Conservation (phyloP, 1,140 invertebrate species). For the Procambarus virginalis region DNA sequence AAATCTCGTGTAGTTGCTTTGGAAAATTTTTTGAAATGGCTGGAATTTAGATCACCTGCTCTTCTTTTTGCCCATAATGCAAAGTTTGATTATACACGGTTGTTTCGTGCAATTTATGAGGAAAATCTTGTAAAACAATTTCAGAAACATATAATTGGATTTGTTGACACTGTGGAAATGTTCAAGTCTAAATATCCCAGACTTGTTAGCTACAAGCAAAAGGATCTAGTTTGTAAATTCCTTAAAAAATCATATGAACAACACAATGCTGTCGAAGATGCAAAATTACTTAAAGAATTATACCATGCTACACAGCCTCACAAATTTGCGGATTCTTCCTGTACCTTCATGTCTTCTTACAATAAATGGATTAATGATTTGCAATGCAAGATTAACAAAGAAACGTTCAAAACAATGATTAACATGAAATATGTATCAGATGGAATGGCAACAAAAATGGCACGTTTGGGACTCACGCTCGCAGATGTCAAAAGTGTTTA, state of each 20-base stretch:
- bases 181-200: not conserved
- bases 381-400: not conserved
- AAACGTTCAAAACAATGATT: not conserved
- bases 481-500: not conserved
- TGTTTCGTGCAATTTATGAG: conserved; percentile 1
- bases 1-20: not conserved
- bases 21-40: conserved; percentile 13
- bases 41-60: conserved; percentile 15
- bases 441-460: not conserved
- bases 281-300: not conserved
- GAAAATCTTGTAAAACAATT: not conserved
- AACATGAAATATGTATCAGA: not conserved
- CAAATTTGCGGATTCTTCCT: not conserved
- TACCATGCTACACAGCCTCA: not conserved
- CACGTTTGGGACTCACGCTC: not conserved
- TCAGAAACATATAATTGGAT: conserved; percentile 14
- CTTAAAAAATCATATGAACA: conserved; percentile 15
- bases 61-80: conserved; percentile 24
- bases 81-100: conserved; percentile 12
- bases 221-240: not conserved
- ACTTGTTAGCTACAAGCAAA: conserved; percentile 19
- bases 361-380: not conserved
- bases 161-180: conserved; percentile 12
- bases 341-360: conserved; percentile 19
- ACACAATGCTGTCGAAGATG: conserved; percentile 13